phyloP scores from a whole-genome alignment of 2,797 vertebrate species.

The Scleropages formosus region DNA sequence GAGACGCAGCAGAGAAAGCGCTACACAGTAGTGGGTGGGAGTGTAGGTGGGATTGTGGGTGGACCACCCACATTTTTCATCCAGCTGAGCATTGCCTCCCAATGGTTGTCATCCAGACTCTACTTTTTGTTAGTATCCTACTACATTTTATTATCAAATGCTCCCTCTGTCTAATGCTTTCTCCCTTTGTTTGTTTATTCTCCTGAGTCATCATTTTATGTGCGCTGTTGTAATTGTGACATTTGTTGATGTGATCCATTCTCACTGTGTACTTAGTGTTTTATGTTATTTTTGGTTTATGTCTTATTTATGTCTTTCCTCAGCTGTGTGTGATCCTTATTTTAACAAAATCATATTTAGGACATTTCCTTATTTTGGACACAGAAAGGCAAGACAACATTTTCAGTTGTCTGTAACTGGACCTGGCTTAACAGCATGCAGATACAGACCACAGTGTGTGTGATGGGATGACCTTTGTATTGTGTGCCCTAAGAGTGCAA shows the following conservation, averaged over 20 bases:
- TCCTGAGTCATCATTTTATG: conserved; percentile 52
- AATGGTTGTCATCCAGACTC: not conserved
- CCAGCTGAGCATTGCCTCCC: not conserved
- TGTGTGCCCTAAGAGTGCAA: not conserved
- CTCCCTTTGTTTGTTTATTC: conserved; percentile 41
- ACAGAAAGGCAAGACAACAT: not conserved
- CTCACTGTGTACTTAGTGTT: not conserved
- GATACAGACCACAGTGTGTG: not conserved
- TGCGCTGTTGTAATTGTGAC: conserved; percentile 35
- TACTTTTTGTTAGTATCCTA: too few species aligned
- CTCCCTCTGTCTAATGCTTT: conserved; percentile 4
- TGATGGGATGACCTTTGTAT: not conserved
- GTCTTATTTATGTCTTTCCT: not conserved
- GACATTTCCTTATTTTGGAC: conserved; percentile 1
- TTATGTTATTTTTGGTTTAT: not conserved
- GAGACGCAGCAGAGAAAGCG: conserved; percentile 6
- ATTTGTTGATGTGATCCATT: conserved; percentile 10
- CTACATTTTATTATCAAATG: not conserved
- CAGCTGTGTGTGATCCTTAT: conserved; percentile 24
- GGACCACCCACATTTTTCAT: too few species aligned
- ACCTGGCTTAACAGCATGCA: not conserved
- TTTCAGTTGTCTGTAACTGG: not conserved
- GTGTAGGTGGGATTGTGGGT: too few species aligned
- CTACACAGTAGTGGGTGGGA: not conserved
- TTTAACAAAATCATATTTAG: conserved; percentile 19